These are phyloP conservation scores for Chaenogobius annularis DNA, from an alignment of 2,113 vertebrate genomes.

Conservation along the genomic window DNA sequence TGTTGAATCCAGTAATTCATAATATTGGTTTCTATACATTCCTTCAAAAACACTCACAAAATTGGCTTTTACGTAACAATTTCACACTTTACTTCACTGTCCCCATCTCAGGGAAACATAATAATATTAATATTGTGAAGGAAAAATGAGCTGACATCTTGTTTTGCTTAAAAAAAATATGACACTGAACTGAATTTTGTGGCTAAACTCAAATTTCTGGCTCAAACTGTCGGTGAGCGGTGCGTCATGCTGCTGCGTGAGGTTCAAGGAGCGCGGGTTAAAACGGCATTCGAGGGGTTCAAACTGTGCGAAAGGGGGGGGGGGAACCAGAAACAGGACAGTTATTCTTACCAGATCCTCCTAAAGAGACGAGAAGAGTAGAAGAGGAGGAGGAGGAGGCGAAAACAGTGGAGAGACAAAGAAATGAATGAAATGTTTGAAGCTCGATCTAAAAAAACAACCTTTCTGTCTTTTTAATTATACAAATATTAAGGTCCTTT, in stretches of 20 bases:
- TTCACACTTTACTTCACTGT: neutral
- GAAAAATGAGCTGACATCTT: neutral
- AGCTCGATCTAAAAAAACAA: neutral
- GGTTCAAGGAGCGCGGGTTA: slow-evolving; percentile 14
- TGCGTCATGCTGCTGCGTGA: slow-evolving; percentile 35
- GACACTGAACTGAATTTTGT: neutral
- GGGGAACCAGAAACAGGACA: neutral
- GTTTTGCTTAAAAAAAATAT: neutral
- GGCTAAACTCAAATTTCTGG: neutral
- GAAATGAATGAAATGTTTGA: neutral
- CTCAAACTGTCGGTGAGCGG: neutral
- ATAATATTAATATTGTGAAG: neutral
- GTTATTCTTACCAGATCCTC: slow-evolving; percentile 70
- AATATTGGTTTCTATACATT: neutral
- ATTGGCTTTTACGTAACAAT: neutral
- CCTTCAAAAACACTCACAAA: neutral
- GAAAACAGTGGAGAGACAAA: slow-evolving; percentile 16
- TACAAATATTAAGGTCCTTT: neutral
- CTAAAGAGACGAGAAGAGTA: slow-evolving; percentile 33
- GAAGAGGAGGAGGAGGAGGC: no score
- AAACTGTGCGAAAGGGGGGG: slow-evolving; percentile 6
- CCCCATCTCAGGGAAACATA: neutral
- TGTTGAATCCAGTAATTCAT: neutral
- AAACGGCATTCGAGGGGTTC: neutral
- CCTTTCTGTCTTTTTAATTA: neutral